Evolutionary conservation across 2,113 vertebrate species (phyloP), one percentile per base, ranked within the genome.

Genomic region (Stigmatopora nigra): DNA sequence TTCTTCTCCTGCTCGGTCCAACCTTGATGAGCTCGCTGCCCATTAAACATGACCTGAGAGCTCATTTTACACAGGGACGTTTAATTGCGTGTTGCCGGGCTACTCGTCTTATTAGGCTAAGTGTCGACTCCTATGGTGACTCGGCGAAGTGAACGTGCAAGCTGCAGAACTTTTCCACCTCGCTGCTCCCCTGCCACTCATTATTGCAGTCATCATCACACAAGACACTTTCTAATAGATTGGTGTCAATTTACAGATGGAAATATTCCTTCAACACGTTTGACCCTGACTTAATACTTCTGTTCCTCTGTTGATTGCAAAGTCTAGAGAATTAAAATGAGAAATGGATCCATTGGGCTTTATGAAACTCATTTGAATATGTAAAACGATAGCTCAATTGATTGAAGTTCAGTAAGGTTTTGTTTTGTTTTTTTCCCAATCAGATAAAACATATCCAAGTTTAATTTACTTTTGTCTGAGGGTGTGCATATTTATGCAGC

Each of bases 1-100:
- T 45, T 61, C 38, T 6, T 61, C 78, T 74, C 71, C 78, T 70
- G 71, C 77, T 81, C 62, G 62, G 72, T 69, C 36, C 67, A 77
- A 66, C 75, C 84, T 85, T 82, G 83, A 82, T 84, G 73, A 87
- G 82, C 74, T 78, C 74, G 78, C 76, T 87, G 79, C 72, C 82
- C 87, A 86, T 88, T 89, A 87, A 84, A 86, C 72, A 79, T 85
- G 86, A 86, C 81, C 88, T 78, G 78, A 79, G 81, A 73, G 76
- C 81, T 86, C 79, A 84, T 88, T 88, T 86, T 83, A 76, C 87
- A 68, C 79, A 74, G 78, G 85, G 84, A 84, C 81, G 71, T 81
- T 83, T 88, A 87, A 88, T 86, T 86, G 78, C 69, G 78, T 63
- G 77, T 78, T 63, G 78, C 82, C 63, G 51, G 73, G 68, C 72